phyloP scores from a whole-genome alignment of 1,140 invertebrate genomes.

The Phymastichus coffea region DNA sequence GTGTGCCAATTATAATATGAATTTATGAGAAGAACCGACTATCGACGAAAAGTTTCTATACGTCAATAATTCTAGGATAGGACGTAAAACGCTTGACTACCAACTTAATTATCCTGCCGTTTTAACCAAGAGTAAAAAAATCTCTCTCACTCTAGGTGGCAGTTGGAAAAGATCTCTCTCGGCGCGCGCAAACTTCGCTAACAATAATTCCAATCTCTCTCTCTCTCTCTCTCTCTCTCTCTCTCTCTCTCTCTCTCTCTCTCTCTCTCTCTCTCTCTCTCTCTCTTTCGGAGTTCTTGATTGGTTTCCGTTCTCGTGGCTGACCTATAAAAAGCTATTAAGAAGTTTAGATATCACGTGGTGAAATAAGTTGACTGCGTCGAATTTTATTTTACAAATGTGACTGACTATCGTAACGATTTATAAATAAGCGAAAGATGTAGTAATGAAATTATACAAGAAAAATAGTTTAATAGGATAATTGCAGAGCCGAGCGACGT shows the following conservation, averaged over 20 bases:
- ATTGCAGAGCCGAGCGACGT: neutral
- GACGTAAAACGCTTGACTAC: no score
- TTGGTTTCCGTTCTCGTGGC: neutral
- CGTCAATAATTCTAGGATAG: no score
- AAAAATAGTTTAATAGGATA: neutral
- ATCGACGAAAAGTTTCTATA: constrained; percentile 31
- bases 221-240: no score
- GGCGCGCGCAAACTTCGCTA: neutral
- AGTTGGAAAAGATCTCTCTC: constrained; percentile 14
- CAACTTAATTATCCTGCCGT: no score
- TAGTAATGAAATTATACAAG: no score
- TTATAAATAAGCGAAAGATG: no score
- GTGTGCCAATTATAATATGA: constrained; percentile 39
- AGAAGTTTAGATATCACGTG: neutral
- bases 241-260: no score
- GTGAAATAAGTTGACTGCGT: neutral
- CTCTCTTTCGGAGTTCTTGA: constrained; percentile 2
- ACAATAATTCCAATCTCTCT: constrained; percentile 12
- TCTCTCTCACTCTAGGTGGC: no score
- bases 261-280: no score
- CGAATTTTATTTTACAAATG: no score
- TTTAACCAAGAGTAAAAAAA: no score
- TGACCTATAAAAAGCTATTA: neutral
- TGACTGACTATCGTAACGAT: no score
- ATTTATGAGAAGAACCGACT: constrained; percentile 33